These are phyloP conservation scores for Theocolax elegans DNA, from an alignment of 1,140 invertebrate species.

Conservation along the genomic window DNA sequence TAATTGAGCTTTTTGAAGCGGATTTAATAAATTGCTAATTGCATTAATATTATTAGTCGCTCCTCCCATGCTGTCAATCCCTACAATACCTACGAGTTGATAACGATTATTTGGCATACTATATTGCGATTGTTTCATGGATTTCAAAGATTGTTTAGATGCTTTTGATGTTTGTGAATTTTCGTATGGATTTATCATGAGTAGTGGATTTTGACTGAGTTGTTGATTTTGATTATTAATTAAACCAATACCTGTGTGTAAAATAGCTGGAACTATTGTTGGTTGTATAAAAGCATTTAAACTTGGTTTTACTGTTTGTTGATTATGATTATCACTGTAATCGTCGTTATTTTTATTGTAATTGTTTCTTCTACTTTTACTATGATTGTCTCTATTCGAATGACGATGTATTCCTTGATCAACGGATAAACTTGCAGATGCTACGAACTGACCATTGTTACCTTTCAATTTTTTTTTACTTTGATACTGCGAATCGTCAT, in stretches of 20 bases:
- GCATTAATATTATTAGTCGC: slow-evolving; percentile 52
- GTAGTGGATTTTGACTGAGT: slow-evolving; percentile 41
- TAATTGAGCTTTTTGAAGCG: slow-evolving; percentile 52
- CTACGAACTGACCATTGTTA: slow-evolving; percentile 44
- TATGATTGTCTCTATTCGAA: background rate
- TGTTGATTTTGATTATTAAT: slow-evolving; percentile 43
- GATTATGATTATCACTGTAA: slow-evolving; percentile 14
- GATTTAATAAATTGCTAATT: slow-evolving; percentile 45
- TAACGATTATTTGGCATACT: slow-evolving; percentile 51
- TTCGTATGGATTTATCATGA: slow-evolving; percentile 41
- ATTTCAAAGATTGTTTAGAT: slow-evolving; percentile 51
- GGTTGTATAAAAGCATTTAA: slow-evolving; percentile 51
- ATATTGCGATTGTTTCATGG: slow-evolving; percentile 54
- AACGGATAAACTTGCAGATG: slow-evolving; percentile 51
- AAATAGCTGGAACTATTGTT: slow-evolving; percentile 52
- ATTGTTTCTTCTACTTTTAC: background rate
- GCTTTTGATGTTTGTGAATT: slow-evolving; percentile 51
- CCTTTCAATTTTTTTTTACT: slow-evolving; percentile 15
- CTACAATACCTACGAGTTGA: slow-evolving; percentile 31
- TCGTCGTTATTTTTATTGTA: slow-evolving; percentile 29
- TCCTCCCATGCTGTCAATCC: slow-evolving; percentile 51
- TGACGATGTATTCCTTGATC: slow-evolving; percentile 44
- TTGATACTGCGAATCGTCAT: background rate
- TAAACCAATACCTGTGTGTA: slow-evolving; percentile 50
- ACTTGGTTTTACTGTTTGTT: slow-evolving; percentile 46